Evolutionary conservation across 2,797 vertebrate genomes (phyloP).

Genomic region (Sebastes vulpes): DNA sequence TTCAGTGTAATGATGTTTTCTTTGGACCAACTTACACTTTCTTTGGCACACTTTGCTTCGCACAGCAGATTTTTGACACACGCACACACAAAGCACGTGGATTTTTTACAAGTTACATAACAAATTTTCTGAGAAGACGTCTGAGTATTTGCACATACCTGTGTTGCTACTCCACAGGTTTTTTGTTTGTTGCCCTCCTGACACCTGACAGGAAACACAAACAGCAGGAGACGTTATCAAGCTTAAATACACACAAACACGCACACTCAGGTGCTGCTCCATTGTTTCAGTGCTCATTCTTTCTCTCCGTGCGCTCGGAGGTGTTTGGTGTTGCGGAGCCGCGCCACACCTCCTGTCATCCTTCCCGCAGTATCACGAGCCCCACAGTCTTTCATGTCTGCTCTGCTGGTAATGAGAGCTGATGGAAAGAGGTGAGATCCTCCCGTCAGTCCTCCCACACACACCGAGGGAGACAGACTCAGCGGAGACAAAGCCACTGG

Average conservation of each 20-base stretch:
- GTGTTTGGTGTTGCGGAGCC: constrained; percentile 41
- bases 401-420: constrained; percentile 76
- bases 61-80: neutral
- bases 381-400: constrained; percentile 71
- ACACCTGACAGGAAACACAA: constrained; percentile 10
- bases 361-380: constrained; percentile 40
- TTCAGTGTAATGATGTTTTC: neutral
- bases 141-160: neutral
- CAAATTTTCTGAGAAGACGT: neutral
- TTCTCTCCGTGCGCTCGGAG: constrained; percentile 11
- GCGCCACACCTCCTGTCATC: constrained; percentile 71
- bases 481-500: constrained; percentile 53
- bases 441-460: constrained; percentile 60
- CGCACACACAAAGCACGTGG: neutral
- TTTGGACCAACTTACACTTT: neutral
- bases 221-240: neutral
- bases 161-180: neutral
- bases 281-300: constrained; percentile 1
- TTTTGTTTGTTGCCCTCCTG: neutral
- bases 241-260: constrained; percentile 13
- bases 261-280: neutral
- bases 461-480: constrained; percentile 44
- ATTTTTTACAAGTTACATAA: neutral
- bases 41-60: neutral
- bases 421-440: constrained; percentile 75